These are phyloP conservation scores for Heliornis fulica DNA, from an alignment of 2,113 vertebrate species.

Conservation along the genomic window DNA sequence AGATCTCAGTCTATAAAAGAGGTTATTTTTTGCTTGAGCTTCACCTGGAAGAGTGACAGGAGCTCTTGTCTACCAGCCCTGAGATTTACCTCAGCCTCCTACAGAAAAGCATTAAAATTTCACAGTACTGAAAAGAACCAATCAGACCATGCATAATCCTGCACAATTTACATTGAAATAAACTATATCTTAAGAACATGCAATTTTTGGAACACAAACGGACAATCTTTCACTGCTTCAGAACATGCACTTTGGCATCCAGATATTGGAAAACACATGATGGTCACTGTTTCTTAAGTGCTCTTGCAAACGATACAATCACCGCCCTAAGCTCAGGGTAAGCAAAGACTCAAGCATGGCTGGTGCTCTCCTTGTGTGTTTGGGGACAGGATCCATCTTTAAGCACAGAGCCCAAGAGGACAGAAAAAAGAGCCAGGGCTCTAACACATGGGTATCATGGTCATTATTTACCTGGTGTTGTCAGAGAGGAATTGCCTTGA, in stretches of 20 bases:
- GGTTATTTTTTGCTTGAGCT: background rate
- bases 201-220: background rate
- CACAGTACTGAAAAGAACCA: background rate
- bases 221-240: background rate
- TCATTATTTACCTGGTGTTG: background rate
- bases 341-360: background rate
- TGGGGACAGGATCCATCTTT: background rate
- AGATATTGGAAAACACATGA: background rate
- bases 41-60: background rate
- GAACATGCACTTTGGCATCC: background rate
- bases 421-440: background rate
- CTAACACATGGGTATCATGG: fast-evolving
- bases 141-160: background rate
- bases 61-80: background rate
- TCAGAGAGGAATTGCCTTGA: background rate
- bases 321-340: background rate
- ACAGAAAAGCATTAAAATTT: background rate
- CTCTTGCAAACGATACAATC: background rate
- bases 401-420: background rate
- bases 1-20: background rate
- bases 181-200: background rate
- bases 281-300: background rate
- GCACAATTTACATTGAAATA: background rate
- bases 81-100: background rate
- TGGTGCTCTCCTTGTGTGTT: background rate